Evolutionary conservation across 53 echinoderm and acorn worm species (phyloP).

Genomic region (Temnopleurus reevesii): DNA sequence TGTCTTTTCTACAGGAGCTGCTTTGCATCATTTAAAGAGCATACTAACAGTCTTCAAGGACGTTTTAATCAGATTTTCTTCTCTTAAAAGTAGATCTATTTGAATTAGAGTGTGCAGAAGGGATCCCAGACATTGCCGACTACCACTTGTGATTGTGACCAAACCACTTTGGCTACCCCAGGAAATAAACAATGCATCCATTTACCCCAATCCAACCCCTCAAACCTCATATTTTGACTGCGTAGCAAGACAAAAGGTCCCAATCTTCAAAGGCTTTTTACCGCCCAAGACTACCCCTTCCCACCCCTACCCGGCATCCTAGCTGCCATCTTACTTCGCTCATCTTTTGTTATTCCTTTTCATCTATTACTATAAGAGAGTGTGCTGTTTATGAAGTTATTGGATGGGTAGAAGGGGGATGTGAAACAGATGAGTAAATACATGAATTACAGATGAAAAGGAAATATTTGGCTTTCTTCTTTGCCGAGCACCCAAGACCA

Average conservation of each 20-base stretch:
- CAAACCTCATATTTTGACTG: conserved; percentile 7
- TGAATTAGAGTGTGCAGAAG: not conserved
- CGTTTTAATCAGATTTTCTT: conserved; percentile 27
- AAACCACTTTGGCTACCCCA: not conserved
- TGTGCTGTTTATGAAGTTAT: conserved; percentile 30
- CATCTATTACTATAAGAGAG: not conserved
- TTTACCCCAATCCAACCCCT: not conserved
- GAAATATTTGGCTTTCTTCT: conserved; percentile 44
- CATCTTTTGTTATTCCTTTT: not conserved
- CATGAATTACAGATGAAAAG: not conserved
- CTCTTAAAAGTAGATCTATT: not conserved
- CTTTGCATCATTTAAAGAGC: not conserved
- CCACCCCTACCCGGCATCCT: not conserved
- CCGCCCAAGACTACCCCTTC: not conserved
- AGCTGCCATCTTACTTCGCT: not conserved
- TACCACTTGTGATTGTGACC: conserved; percentile 22
- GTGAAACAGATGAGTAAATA: conserved; percentile 41
- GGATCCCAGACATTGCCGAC: conserved; percentile 12
- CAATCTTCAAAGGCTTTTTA: conserved; percentile 11
- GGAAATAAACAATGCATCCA: conserved; percentile 20
- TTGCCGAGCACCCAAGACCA: conserved; percentile 26
- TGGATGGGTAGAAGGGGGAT: not conserved
- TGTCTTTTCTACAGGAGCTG: not conserved
- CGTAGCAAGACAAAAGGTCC: conserved; percentile 27
- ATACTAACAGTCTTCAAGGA: conserved; percentile 19